Base-by-base conservation (phyloP, 2,888 invertebrate genomes). In the Tenthredo distinguenda region DNA sequence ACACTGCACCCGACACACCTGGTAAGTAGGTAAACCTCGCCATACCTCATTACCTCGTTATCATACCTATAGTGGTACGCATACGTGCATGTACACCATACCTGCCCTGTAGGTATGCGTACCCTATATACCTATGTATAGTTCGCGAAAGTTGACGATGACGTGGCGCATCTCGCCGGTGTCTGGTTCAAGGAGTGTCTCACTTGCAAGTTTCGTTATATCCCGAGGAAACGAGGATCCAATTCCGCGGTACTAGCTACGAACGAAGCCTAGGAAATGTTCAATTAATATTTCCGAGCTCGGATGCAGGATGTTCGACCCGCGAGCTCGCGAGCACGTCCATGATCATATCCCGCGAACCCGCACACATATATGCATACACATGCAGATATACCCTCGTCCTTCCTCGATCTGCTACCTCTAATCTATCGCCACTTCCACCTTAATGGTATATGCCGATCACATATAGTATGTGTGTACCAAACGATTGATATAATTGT, bases 1-100 rank as follows among this genome's bases (percentile, higher is more conserved):
- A 90, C 81, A 89, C 91, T 6, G 89, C 89, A 21, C 89, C 92
- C 6, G 89, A 89, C 84, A 90, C 90, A 47, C 89, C 91, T 85
- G 92, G 91, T 91, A 88, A 87, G 71, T 83, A 31, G 43, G 72
- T 43, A 74, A 74, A 68, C 6, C 68, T 6, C 12, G 4, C 31
- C 26, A 15, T 31, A 77, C n/a, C 55, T n/a, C 6, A 55, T n/a
- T 55, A 55, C n/a, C n/a, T 55, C 55, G 55, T 55, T 55, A 47
- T 47, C 3, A 10, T 43, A 26, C 26, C 26, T 26, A 50, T 50
- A 50, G 18, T 7, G 58, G 58, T 21, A 58, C 2, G 58, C 10
- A 58, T 58, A 62, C 26, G 10, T 62, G 21, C 26, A 21, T n/a
- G 9, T 37, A 15, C 37, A 71, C 37, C 26, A 26, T 26, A 65